Evolutionary conservation across 1,140 invertebrate genomes (phyloP).

Genomic region (Drosophila oshimai): DNA sequence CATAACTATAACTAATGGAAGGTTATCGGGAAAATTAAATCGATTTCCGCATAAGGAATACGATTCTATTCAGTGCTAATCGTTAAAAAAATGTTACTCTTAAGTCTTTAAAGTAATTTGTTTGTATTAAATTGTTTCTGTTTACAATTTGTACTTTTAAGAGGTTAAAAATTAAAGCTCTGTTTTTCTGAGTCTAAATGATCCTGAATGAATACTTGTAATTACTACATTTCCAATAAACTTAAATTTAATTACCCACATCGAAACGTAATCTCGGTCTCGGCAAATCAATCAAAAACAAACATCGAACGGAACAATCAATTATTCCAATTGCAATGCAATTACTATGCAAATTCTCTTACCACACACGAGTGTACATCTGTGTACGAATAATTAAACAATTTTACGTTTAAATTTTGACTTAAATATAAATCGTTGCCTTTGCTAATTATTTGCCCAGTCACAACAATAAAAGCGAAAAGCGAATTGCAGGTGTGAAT

Average conservation of each 20-base stretch:
- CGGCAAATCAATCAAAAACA: constrained; percentile 35
- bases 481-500: constrained; percentile 7
- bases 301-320: constrained; percentile 29
- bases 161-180: no score
- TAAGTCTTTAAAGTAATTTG: neutral
- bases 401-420: constrained; percentile 24
- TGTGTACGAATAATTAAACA: constrained; percentile 20
- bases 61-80: neutral
- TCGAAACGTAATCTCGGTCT: constrained; percentile 5
- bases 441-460: constrained; percentile 11
- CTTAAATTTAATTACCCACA: neutral
- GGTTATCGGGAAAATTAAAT: constrained; percentile 9
- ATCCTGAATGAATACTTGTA: neutral
- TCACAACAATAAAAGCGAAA: neutral
- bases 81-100: neutral
- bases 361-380: neutral
- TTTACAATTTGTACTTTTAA: no score
- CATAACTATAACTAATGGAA: constrained; percentile 9
- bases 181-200: no score
- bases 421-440: constrained; percentile 19
- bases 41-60: constrained; percentile 13
- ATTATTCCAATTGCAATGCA: constrained; percentile 22
- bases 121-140: no score
- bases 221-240: neutral
- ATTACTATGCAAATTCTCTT: constrained; percentile 41